A percentile compares a stretch with the other conserved stretches of the same genome.
These are phyloP conservation scores for Ganaspis brasiliensis DNA, from an alignment of 2,888 invertebrate genomes.

Conservation along the genomic window DNA sequence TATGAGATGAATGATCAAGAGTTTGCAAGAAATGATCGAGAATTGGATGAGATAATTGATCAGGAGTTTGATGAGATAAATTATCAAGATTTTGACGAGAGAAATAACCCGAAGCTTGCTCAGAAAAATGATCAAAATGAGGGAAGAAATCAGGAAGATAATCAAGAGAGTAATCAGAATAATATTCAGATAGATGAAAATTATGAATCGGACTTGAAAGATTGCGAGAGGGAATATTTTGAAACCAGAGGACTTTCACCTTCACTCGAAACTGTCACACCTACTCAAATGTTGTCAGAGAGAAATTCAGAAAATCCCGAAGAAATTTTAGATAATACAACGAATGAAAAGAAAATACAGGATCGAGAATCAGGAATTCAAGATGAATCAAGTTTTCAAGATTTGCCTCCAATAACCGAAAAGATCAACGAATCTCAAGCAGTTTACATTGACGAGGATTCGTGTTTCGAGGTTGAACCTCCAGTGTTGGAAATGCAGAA, in stretches of 20 bases:
- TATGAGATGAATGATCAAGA: no score
- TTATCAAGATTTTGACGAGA: no score
- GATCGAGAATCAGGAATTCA: neutral
- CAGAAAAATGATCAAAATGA: neutral
- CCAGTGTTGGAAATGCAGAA: conserved; percentile 6
- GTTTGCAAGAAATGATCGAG: no score
- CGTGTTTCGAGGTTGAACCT: conserved; percentile 20
- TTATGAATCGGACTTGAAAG: conserved; percentile 3
- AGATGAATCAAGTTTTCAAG: neutral
- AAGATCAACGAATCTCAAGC: neutral
- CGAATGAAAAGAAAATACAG: conserved; percentile 14
- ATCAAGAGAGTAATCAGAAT: neutral
- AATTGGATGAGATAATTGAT: no score
- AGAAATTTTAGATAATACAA: neutral
- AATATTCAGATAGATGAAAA: neutral
- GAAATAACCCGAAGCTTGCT: no score
- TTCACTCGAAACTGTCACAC: neutral
- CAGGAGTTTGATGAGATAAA: no score
- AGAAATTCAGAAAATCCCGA: neutral
- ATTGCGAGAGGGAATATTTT: conserved; percentile 32
- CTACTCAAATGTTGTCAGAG: neutral
- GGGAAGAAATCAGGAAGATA: neutral
- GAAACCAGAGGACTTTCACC: conserved; percentile 35
- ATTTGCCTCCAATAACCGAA: neutral
- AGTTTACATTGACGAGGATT: conserved; percentile 24